Evolutionary conservation across 2,797 vertebrate genomes (phyloP).

Genomic region (Artibeus jamaicensis): DNA sequence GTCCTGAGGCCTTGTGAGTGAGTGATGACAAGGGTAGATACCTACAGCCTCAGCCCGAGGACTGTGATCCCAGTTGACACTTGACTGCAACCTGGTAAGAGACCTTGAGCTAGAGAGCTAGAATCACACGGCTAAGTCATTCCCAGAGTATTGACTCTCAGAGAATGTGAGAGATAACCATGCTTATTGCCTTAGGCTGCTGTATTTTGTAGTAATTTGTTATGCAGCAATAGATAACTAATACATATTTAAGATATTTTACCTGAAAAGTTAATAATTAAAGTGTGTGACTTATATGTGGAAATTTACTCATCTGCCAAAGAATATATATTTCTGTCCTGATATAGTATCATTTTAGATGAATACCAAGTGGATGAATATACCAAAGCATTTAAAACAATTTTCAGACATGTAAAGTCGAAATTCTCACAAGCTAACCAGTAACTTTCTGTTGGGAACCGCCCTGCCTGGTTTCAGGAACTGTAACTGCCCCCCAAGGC

Average conservation of each 20-base stretch:
- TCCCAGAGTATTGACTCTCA: background rate
- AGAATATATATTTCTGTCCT: background rate
- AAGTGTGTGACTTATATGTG: background rate
- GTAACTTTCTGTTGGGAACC: too few relatives aligned
- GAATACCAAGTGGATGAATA: background rate
- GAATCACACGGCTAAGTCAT: background rate
- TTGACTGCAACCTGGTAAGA: background rate
- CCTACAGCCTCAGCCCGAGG: background rate
- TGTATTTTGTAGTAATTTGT: background rate
- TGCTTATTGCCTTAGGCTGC: background rate
- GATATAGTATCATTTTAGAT: background rate
- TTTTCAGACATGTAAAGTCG: background rate
- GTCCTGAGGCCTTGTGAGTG: background rate
- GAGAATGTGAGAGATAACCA: background rate
- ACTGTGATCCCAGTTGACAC: background rate
- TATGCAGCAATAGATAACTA: background rate
- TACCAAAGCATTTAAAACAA: background rate
- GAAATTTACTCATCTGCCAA: background rate
- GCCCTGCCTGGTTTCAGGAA: too few relatives aligned
- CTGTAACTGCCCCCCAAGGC: too few relatives aligned
- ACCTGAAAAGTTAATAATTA: background rate
- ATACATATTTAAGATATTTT: background rate
- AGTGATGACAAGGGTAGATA: background rate
- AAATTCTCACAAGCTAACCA: background rate
- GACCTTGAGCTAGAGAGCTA: background rate